Conservation (phyloP, 2,797 vertebrate species). For the Acridotheres tristis region DNA sequence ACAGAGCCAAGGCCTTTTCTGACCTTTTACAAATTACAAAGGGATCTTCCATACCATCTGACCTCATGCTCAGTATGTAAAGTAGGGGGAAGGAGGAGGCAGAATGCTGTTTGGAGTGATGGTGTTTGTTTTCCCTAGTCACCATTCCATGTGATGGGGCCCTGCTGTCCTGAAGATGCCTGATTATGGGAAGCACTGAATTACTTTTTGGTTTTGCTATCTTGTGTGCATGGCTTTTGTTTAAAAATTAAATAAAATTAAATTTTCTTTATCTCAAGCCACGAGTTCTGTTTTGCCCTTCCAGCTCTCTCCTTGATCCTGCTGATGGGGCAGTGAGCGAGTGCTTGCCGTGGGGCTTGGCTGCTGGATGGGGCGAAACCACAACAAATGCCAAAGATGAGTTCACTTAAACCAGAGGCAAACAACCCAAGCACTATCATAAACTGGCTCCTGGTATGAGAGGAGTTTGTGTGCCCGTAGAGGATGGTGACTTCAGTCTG, state of each 20-base stretch:
- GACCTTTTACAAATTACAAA: neutral
- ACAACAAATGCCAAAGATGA: neutral
- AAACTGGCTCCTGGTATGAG: neutral
- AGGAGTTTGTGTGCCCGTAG: neutral
- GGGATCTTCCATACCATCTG: neutral
- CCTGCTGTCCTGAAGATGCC: neutral
- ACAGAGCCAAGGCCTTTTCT: neutral
- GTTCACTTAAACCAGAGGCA: neutral
- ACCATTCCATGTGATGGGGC: neutral
- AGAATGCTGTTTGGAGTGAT: neutral
- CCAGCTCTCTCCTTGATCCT: neutral
- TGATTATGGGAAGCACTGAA: neutral
- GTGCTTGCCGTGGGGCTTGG: neutral
- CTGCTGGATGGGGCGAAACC: neutral
- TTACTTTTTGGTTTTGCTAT: neutral
- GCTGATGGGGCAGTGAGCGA: fast-evolving
- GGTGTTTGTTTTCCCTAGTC: neutral
- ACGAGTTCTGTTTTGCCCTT: neutral
- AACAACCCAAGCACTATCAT: neutral
- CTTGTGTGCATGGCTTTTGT: neutral
- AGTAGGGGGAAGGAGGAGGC: neutral
- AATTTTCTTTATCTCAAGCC: neutral
- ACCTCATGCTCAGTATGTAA: neutral
- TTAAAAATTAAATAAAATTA: neutral
- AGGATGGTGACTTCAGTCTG: neutral